phyloP scores from a whole-genome alignment of 2,113 vertebrate species.

The Myotis brandtii region DNA sequence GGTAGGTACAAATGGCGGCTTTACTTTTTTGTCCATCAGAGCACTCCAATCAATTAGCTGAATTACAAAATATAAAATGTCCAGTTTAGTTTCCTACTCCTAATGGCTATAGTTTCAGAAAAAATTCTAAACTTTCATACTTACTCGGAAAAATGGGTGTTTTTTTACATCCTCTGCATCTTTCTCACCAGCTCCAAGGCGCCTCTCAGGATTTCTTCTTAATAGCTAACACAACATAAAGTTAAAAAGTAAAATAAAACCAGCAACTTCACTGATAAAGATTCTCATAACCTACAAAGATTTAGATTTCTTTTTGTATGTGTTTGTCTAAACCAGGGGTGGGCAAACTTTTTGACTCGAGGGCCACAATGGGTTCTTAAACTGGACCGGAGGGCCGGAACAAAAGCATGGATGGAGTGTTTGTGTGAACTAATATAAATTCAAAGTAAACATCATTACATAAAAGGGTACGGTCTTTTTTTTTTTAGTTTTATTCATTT shows the following conservation, averaged over 20 bases:
- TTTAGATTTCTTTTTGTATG: background rate
- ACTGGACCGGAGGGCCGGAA: too few relatives aligned
- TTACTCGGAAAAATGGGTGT: conserved; percentile 97
- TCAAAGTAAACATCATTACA: too few relatives aligned
- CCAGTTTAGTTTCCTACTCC: conserved; percentile 67
- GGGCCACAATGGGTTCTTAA: too few relatives aligned
- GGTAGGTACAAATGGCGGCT: conserved; percentile 96
- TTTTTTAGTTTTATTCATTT: too few relatives aligned
- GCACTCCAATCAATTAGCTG: conserved; percentile 96
- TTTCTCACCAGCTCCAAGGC: conserved; percentile 96
- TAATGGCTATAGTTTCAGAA: background rate
- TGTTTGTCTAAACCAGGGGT: conserved; percentile 9
- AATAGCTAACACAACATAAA: conserved; percentile 90
- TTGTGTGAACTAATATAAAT: too few relatives aligned
- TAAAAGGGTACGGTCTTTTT: too few relatives aligned
- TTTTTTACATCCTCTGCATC: conserved; percentile 99
- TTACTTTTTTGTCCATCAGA: conserved; percentile 96
- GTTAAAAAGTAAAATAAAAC: conserved; percentile 20
- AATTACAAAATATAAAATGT: conserved; percentile 62
- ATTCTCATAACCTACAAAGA: background rate
- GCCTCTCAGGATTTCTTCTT: conserved; percentile 96
- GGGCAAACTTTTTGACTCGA: too few relatives aligned
- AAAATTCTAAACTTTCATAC: conserved; percentile 34
- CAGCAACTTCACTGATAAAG: background rate
- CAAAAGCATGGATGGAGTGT: too few relatives aligned